Percentiles rank a stretch among this genome's conserved stretches.
These are phyloP conservation scores for Poecilia gillii DNA, from an alignment of 2,797 vertebrate genomes.

Conservation along the genomic window DNA sequence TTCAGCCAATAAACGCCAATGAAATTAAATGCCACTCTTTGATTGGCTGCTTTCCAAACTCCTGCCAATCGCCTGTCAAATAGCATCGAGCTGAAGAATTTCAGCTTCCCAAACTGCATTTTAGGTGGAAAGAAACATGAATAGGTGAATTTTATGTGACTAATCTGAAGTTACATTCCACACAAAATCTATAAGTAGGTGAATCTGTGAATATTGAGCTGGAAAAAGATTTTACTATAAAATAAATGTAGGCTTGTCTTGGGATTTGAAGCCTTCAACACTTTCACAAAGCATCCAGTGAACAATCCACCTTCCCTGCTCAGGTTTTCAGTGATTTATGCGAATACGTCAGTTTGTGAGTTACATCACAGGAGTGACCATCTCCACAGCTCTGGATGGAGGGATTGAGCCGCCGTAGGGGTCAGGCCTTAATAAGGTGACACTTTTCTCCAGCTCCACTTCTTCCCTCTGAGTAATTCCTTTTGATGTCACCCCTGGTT, in stretches of 20 bases:
- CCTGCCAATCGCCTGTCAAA: too few relatives aligned
- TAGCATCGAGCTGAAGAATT: too few relatives aligned
- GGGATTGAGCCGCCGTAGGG: conserved; percentile 53
- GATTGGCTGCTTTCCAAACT: too few relatives aligned
- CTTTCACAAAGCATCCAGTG: neutral
- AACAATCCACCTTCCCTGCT: neutral
- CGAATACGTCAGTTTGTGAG: conserved; percentile 1
- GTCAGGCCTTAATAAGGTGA: conserved; percentile 80
- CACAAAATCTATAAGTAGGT: too few relatives aligned
- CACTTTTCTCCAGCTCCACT: conserved; percentile 57
- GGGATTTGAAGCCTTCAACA: neutral
- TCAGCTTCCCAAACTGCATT: too few relatives aligned
- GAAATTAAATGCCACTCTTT: too few relatives aligned
- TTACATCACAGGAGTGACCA: conserved; percentile 22
- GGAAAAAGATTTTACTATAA: too few relatives aligned
- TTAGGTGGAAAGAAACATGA: too few relatives aligned
- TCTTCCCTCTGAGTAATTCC: conserved; percentile 73
- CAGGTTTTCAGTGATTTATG: neutral
- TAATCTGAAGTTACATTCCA: neutral
- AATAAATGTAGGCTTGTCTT: neutral
- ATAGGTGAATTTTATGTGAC: too few relatives aligned
- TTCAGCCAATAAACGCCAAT: too few relatives aligned
- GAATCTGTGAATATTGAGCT: neutral
- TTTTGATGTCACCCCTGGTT: conserved; percentile 59
- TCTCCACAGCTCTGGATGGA: conserved; percentile 51